A percentile compares a stretch with the other conserved stretches of the same genome.
These are phyloP conservation scores for Oenanthe oenanthe DNA, from an alignment of 2,113 vertebrate genomes.

Conservation along the genomic window DNA sequence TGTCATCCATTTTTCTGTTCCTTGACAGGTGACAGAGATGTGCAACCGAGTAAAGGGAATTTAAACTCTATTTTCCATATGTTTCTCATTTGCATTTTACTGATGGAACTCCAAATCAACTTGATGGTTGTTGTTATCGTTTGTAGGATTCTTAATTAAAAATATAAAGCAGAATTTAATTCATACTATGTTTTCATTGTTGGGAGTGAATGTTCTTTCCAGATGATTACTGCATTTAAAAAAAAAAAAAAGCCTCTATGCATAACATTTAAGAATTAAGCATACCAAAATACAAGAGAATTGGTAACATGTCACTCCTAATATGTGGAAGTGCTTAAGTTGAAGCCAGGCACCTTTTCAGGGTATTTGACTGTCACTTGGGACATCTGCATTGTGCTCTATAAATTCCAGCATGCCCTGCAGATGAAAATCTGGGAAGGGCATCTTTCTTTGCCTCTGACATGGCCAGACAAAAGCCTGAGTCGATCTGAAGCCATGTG, in stretches of 20 bases:
- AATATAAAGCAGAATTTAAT: neutral
- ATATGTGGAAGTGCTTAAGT: neutral
- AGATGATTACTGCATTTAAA: neutral
- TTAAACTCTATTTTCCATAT: constrained; percentile 27
- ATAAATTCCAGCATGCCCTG: neutral
- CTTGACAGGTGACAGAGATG: neutral
- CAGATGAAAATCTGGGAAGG: neutral
- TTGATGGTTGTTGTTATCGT: neutral
- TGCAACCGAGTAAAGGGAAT: neutral
- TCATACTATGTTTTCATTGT: neutral
- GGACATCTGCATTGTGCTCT: neutral
- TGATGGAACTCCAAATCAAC: constrained; percentile 24
- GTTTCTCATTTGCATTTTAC: constrained; percentile 3
- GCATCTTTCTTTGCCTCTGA: neutral
- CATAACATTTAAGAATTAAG: neutral
- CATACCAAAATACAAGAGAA: neutral
- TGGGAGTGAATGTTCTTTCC: neutral
- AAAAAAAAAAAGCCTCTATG: neutral
- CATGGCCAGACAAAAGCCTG: neutral
- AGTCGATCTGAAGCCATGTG: neutral
- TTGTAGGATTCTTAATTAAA: neutral
- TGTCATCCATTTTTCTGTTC: neutral
- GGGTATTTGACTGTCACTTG: neutral
- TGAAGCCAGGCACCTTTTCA: neutral
- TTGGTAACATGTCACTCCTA: neutral